phyloP scores from a whole-genome alignment of 2,888 invertebrate species.

The Asteroscopus sphinx region DNA sequence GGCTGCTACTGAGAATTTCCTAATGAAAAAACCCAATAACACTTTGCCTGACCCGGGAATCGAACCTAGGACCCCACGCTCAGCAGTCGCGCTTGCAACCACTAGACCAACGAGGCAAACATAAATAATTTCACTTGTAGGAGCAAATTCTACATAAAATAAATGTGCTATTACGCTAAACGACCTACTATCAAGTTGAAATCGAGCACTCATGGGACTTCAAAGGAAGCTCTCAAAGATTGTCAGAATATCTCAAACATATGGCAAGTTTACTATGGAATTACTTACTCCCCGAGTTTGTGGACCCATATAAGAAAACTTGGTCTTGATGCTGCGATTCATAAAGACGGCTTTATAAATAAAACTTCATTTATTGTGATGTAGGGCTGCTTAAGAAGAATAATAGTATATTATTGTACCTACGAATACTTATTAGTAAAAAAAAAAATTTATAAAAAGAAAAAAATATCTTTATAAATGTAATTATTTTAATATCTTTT shows the following conservation, averaged over 20 bases:
- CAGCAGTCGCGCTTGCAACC: too few relatives aligned
- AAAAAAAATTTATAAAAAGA: background rate
- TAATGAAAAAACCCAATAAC: too few relatives aligned
- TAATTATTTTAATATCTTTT: too few relatives aligned
- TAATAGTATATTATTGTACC: background rate
- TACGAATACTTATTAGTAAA: background rate
- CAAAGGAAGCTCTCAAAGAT: conserved; percentile 52
- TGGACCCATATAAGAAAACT: conserved; percentile 64
- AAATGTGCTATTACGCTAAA: background rate
- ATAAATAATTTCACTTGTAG: too few relatives aligned
- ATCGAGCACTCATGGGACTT: conserved; percentile 33
- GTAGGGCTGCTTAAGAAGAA: conserved; percentile 52
- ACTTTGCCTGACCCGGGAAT: too few relatives aligned
- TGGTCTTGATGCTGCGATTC: conserved; percentile 58
- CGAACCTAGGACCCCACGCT: too few relatives aligned
- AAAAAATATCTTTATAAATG: too few relatives aligned
- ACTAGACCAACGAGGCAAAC: too few relatives aligned
- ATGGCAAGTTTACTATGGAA: conserved; percentile 53
- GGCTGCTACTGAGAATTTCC: too few relatives aligned
- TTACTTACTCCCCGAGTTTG: conserved; percentile 58
- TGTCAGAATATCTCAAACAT: conserved; percentile 47
- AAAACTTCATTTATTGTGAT: conserved; percentile 61
- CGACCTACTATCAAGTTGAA: conserved; percentile 22
- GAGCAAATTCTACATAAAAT: too few relatives aligned
- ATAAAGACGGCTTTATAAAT: conserved; percentile 67